A percentile compares a stretch with the other conserved stretches of the same genome.
Evolutionary conservation across 2,113 vertebrate species (phyloP).

Genomic region (Macquaria australasica): DNA sequence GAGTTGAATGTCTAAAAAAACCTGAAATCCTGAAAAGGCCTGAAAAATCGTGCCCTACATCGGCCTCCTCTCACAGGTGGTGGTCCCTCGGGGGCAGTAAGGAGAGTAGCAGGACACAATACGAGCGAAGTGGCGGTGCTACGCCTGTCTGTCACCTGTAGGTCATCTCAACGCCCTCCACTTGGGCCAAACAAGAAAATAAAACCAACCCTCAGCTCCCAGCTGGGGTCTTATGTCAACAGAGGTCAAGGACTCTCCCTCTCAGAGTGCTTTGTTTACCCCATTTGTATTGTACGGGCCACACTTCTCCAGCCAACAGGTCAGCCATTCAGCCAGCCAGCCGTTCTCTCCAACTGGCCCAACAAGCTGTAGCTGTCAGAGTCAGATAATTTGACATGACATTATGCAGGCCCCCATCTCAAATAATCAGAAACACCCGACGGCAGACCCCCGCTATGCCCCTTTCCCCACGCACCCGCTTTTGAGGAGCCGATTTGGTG

Average conservation of each 20-base stretch:
- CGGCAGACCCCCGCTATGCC: slow-evolving; percentile 70
- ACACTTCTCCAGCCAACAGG: slow-evolving; percentile 54
- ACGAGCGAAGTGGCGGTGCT: slow-evolving; percentile 34
- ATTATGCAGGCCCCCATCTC: slow-evolving; percentile 93
- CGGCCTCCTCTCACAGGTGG: slow-evolving; percentile 17
- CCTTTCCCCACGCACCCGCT: slow-evolving; percentile 83
- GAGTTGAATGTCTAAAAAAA: slow-evolving; percentile 46
- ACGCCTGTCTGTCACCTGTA: slow-evolving; percentile 47
- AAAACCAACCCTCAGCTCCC: slow-evolving; percentile 53
- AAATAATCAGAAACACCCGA: slow-evolving; percentile 98
- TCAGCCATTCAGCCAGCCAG: slow-evolving; percentile 40
- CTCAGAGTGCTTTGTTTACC: slow-evolving; percentile 68
- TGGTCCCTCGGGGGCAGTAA: slow-evolving; percentile 62
- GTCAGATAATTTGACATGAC: slow-evolving; percentile 96
- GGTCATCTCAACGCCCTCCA: slow-evolving; percentile 67
- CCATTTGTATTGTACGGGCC: slow-evolving; percentile 84
- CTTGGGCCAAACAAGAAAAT: slow-evolving; percentile 67
- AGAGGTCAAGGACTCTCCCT: slow-evolving; percentile 79
- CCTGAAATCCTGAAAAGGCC: slow-evolving; percentile 28
- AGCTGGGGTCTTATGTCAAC: slow-evolving; percentile 63
- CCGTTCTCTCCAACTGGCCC: slow-evolving; percentile 60
- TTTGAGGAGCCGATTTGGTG: slow-evolving; percentile 91
- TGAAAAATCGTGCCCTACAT: slow-evolving; percentile 38
- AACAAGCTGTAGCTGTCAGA: slow-evolving; percentile 94
- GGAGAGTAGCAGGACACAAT: slow-evolving; percentile 60